Conservation (phyloP, 2,797 vertebrate genomes). For the Cirrhinus mrigala region DNA sequence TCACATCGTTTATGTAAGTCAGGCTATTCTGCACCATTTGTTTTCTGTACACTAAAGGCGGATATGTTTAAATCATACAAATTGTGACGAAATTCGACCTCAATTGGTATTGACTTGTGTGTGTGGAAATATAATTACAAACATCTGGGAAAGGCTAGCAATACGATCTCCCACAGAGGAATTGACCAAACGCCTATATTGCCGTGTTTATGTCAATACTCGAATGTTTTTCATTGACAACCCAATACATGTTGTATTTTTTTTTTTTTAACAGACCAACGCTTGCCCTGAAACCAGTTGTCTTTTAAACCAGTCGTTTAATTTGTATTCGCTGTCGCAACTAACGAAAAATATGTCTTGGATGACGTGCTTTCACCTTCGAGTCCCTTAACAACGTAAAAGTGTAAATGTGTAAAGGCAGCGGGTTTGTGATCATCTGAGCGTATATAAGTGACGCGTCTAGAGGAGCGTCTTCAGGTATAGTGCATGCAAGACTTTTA, state of each 20-base stretch:
- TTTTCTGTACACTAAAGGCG: conserved; percentile 46
- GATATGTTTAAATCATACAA: conserved; percentile 10
- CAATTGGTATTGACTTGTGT: conserved; percentile 55
- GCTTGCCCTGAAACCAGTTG: background rate
- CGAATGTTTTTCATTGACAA: conserved; percentile 6
- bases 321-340: conserved; percentile 14
- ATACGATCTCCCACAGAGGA: conserved; percentile 50
- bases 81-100: conserved; percentile 53
- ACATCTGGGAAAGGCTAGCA: conserved; percentile 47
- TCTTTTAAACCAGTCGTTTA: conserved; percentile 28
- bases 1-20: conserved; percentile 68
- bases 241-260: conserved; percentile 11
- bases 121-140: conserved; percentile 45
- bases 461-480: conserved; percentile 29
- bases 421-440: conserved; percentile 26
- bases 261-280: background rate
- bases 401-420: conserved; percentile 3
- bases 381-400: background rate
- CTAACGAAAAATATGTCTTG: conserved; percentile 67
- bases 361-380: conserved; percentile 67
- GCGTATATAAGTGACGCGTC: conserved; percentile 37
- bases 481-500: conserved; percentile 24
- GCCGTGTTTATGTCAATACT: background rate
- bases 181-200: background rate
- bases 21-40: conserved; percentile 65